phyloP scores from a whole-genome alignment of 1,140 invertebrate species.

The Bombus superbus region DNA sequence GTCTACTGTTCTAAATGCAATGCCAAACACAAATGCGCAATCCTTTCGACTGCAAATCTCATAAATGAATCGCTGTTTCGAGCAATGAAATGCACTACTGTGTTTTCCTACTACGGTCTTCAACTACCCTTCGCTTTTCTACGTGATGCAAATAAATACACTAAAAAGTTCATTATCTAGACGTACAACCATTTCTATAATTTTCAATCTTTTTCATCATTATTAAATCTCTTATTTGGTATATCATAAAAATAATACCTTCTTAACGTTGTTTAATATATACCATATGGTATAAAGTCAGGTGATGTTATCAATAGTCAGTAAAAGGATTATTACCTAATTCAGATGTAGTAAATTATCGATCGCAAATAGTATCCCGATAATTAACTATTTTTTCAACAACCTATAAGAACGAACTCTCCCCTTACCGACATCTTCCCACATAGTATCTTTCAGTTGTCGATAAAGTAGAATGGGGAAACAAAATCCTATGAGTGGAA shows the following conservation, averaged over 20 bases:
- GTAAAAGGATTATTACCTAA: background rate
- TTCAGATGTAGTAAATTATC: background rate
- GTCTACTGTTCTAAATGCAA: conserved; percentile 35
- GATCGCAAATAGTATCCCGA: background rate
- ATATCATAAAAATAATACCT: background rate
- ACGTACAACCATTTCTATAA: background rate
- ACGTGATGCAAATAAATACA: background rate
- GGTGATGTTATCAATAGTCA: background rate
- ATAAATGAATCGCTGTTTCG: background rate
- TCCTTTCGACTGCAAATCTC: conserved; percentile 6
- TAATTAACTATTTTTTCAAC: background rate
- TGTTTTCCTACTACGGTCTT: too few species aligned
- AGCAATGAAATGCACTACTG: conserved; percentile 4
- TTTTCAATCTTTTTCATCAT: background rate
- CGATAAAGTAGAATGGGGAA: background rate
- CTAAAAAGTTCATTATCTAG: too few species aligned
- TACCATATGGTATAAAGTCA: too few species aligned
- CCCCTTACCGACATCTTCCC: background rate
- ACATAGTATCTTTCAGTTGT: background rate
- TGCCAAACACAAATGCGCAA: conserved; percentile 33
- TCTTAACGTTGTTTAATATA: background rate
- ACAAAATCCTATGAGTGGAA: background rate
- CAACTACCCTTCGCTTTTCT: background rate
- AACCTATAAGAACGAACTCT: background rate
- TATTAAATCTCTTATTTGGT: background rate